Evolutionary conservation across 2,888 invertebrate genomes (phyloP), one percentile per base, ranked within the genome.

Genomic region (Lithophane leautieri): DNA sequence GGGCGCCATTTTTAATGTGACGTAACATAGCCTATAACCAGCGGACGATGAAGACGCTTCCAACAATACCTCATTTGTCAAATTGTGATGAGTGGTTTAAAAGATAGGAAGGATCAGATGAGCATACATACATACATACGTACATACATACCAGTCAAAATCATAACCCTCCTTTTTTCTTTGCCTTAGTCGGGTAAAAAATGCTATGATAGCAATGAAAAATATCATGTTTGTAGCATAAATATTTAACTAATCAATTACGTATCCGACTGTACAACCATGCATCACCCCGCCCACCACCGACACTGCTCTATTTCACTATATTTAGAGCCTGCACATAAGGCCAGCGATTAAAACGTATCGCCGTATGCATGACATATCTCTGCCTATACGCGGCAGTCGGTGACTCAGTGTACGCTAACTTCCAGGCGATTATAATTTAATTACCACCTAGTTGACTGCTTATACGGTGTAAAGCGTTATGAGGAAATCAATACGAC

Each of bases 281-380:
- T 69, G 74, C 79, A 71, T 83, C 65, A 73, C 42, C 28, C 44
- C 90, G 82, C 92, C 91, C 84, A 91, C 91, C 42, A 63, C 47
- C 76, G 84, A 86, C 88, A 85, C 78, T 89, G 92, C 89, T 90
- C 92, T 82, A 86, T 83, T 89, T 92, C 81, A 78, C 91, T 90
- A 88, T 90, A 90, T 90, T 86, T 85, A 90, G 89, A 84, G 73
- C 28, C 65, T 67, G 60, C 87, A 63, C 86, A 88, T 86, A 91
- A 88, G 91, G 90, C 66, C n/a, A 68, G 62, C 77, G 77, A 84
- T 85, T 85, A 84, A 84, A 88, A 84, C 79, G 78, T 81, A 84
- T 82, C 72, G 58, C 66, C 70, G 73, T 83, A 81, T 70, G 40
- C 68, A 74, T 61, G 80, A 76, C 86, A 79, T 87, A 87, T 82